phyloP scores from a whole-genome alignment of 2,113 vertebrate species.

The Oncorhynchus kisutch region DNA sequence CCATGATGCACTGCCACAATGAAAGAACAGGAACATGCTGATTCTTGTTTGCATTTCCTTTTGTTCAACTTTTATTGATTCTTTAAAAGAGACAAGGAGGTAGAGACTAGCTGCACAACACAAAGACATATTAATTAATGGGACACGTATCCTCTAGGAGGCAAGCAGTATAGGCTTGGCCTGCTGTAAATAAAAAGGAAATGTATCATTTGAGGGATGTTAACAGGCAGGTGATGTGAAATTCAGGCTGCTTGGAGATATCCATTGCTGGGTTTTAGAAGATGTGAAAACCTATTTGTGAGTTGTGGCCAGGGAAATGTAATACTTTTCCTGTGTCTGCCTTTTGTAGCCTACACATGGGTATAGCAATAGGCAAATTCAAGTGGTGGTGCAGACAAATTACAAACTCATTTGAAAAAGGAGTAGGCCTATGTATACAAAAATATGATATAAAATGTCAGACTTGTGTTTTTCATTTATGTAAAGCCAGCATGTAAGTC shows the following conservation, averaged over 20 bases:
- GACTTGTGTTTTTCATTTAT: no score
- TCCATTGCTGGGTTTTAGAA: background rate
- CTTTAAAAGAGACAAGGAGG: conserved; percentile 4
- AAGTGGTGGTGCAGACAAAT: background rate
- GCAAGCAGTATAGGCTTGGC: background rate
- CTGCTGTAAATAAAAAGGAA: background rate
- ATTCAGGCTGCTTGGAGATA: background rate
- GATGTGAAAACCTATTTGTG: background rate
- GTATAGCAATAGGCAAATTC: background rate
- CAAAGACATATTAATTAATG: background rate
- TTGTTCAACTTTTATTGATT: conserved; percentile 16
- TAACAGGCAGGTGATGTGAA: no score
- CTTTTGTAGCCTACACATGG: background rate
- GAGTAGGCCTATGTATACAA: no score
- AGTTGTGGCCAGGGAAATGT: background rate
- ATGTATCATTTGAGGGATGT: no score
- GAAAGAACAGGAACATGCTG: background rate
- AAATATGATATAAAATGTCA: no score
- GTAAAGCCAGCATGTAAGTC: background rate
- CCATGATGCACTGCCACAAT: background rate
- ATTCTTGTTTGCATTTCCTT: conserved; percentile 29
- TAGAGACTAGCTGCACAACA: background rate
- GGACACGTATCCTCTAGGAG: background rate
- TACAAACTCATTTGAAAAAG: no score
- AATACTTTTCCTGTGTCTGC: background rate